Evolutionary conservation across 2,888 invertebrate genomes (phyloP).

Genomic region (Cataglyphis albicans): DNA sequence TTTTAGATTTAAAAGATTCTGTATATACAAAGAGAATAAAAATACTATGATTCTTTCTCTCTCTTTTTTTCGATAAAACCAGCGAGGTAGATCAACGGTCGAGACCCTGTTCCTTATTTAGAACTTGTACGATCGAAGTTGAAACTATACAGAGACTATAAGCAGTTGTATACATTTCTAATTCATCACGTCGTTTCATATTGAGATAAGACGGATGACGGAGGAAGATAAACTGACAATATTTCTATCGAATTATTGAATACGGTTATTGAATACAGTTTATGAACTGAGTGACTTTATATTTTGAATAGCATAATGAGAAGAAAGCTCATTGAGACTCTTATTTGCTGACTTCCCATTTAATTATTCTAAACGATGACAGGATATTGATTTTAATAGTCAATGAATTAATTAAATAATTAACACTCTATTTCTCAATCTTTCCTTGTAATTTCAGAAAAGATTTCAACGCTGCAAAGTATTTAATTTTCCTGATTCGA

Average conservation of each 20-base stretch:
- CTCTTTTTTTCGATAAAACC: conserved; percentile 32
- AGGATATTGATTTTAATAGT: conserved; percentile 13
- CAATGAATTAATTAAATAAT: background rate
- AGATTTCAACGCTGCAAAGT: background rate
- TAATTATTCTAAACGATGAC: background rate
- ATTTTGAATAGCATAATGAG: background rate
- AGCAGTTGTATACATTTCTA: conserved; percentile 44
- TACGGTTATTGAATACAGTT: background rate
- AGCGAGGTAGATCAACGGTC: conserved; percentile 20
- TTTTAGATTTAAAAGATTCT: background rate
- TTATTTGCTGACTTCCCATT: background rate
- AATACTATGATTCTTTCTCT: background rate
- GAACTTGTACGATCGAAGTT: conserved; percentile 49
- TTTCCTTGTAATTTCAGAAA: background rate
- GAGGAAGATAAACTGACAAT: conserved; percentile 21
- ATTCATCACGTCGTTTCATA: conserved; percentile 34
- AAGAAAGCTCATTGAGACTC: background rate
- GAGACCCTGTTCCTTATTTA: conserved; percentile 52
- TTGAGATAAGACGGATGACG: conserved; percentile 7
- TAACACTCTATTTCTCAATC: background rate
- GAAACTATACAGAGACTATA: conserved; percentile 47
- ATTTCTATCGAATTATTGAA: conserved; percentile 5
- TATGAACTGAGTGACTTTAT: background rate
- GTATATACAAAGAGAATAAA: background rate
- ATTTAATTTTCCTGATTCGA: background rate